phyloP scores from a whole-genome alignment of 1,140 invertebrate genomes.

The Daktulosphaira vitifoliae region DNA sequence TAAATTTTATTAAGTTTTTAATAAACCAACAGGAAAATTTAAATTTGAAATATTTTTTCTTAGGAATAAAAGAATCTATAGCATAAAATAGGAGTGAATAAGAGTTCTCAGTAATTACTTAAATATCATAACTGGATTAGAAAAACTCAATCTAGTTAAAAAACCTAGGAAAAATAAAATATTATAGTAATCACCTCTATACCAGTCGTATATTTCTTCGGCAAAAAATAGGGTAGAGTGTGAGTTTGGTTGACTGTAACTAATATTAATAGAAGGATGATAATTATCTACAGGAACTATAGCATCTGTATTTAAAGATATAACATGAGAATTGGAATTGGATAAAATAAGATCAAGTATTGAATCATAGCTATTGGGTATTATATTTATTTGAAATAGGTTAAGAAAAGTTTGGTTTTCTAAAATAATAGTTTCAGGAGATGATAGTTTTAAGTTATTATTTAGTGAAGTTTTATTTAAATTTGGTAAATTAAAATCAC shows the following conservation, averaged over 20 bases:
- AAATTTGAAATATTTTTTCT: too few species aligned
- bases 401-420: neutral
- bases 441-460: neutral
- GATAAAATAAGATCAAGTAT: neutral
- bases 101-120: neutral
- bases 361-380: neutral
- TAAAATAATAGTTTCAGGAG: neutral
- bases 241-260: too few species aligned
- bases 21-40: neutral
- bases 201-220: neutral
- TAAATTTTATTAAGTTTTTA: neutral
- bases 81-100: neutral
- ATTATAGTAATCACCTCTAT: neutral
- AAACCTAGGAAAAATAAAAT: neutral
- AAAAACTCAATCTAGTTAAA: neutral
- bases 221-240: neutral
- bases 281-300: neutral
- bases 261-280: neutral
- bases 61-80: too few species aligned
- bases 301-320: neutral
- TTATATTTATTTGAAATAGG: neutral
- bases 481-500: neutral
- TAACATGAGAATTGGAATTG: neutral
- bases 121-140: neutral
- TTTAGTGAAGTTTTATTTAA: neutral